Evolutionary conservation across 2,113 vertebrate species (phyloP), one percentile per base, ranked within the genome.

Genomic region (Tragulus kanchil): DNA sequence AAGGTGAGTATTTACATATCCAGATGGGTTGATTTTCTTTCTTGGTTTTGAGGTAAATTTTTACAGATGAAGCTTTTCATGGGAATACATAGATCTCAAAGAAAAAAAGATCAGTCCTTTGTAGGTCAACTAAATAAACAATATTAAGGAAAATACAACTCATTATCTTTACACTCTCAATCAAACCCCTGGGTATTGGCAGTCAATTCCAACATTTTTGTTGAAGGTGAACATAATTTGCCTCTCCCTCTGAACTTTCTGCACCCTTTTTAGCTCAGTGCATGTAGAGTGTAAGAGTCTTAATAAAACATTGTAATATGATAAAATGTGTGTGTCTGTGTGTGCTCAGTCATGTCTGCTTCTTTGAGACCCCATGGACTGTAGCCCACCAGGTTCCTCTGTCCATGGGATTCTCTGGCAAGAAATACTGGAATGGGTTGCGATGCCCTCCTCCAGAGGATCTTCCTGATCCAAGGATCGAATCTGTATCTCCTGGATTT

Each of bases 41-140:
- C 23, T 94, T 77, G 25, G 89, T 96, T 94, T 61, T 25, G 16
- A 83, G 31, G 3, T 89, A 48, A 67, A 3, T 82, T 89, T 91
- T 78, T 10, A 56, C 19, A 89, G 6, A 93, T 9, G 85, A 56
- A 85, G 25, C 2, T 94, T 96, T 94, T 48, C 36, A 69, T 52
- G 25, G 6, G 96, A 48, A 88, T 16, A n/a, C 9, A 1, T 45
- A 90, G 62, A 77, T 42, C 48, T 59, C 64, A 75, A 71, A 89
- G 19, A 16, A 14, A 77, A 48, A 31, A 59, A 26, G 7, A 25
- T 6, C 1, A 48, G 50, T 89, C 15, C 12, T 82, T 86, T n/a
- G 6, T 50, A 82, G 71, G 42, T 64, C 69, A 83, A 25, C 23
- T 73, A 73, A 93, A 85, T 14, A 90, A 64, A 85, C 6, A 31